Conservation (phyloP, 2,113 vertebrate genomes). For the Anguilla japonica region DNA sequence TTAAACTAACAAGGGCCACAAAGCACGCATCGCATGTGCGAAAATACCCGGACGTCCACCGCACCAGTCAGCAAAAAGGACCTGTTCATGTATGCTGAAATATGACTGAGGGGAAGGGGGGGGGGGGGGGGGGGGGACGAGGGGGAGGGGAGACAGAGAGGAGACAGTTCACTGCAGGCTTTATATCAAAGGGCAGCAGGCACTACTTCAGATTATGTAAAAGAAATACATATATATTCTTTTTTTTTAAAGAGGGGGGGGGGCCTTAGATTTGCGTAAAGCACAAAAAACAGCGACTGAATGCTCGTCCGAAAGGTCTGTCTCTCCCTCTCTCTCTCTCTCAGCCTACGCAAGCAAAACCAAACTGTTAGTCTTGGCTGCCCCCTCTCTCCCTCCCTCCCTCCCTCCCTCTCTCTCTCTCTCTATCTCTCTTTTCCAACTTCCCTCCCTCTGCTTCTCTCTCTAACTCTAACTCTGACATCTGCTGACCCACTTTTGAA, state of each 20-base stretch:
- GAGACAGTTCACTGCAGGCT: not conserved
- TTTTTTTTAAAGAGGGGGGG: too few relatives aligned
- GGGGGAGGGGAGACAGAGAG: not conserved
- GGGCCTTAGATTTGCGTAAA: not conserved
- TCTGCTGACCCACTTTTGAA: conserved; percentile 20
- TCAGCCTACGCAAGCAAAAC: conserved; percentile 11
- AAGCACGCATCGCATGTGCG: too few relatives aligned
- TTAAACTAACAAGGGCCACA: not conserved
- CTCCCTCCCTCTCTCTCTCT: not conserved
- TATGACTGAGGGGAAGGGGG: not conserved
- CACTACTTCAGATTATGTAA: not conserved
- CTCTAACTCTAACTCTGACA: conserved; percentile 1
- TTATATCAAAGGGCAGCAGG: not conserved
- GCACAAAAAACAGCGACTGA: not conserved
- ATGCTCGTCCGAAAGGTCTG: not conserved
- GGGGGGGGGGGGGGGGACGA: not conserved
- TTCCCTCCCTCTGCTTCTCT: not conserved
- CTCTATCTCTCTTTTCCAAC: too few relatives aligned
- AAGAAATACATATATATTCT: not conserved
- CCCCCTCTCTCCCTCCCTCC: not conserved
- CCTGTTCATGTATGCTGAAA: not conserved
- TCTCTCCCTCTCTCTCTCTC: not conserved
- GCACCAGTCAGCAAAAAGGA: not conserved
- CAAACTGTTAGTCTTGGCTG: conserved; percentile 29
- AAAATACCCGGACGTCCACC: not conserved